Base-by-base conservation (phyloP, 2,888 invertebrate genomes). In the Phalera bucephala region DNA sequence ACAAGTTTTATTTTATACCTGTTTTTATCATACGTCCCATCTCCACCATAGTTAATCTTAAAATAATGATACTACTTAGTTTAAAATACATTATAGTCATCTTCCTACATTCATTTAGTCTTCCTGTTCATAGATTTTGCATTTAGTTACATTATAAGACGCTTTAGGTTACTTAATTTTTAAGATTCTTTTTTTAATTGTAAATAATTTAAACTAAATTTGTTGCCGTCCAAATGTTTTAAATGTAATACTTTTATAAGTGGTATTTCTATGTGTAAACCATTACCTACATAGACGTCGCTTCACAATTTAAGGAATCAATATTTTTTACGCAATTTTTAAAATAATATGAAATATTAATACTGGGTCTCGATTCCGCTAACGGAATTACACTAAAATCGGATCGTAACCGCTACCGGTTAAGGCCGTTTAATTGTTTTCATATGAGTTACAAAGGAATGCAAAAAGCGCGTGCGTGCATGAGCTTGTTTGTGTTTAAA, bases 71-170 rank as follows among this genome's bases (percentile, higher is more conserved):
- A 61, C 60, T 56, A 43, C 33, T 33, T 57, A 67, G 66, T 54
- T 55, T 60, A 62, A 61, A 40, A 32, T 36, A 29, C 12, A 52
- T 45, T 45, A 57, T 64, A 81, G 79, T 82, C 80, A 82, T 64
- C 63, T 68, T 67, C 71, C 67, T 68, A 66, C 53, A 64, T 72
- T 63, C 58, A 58, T 63, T 58, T 67, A 73, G 84, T 86, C 86
- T 85, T 86, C 84, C 86, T 80, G 75, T 80, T 79, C 57, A 76
- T 83, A 81, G 71, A 69, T 78, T 74, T 77, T 85, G 87, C 87
- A 88, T 88, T 87, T 88, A 88, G 83, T 76, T 84, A 80, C 41
- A 50, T 60, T 50, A 60, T 83, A 85, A 77, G 76, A 58, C 47
- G 67, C 65, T 73, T 72, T 76, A 74, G 72, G 40, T 46, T 72